These are phyloP conservation scores for Acanthopleura granulata DNA, from an alignment of 2,888 invertebrate species.

Conservation along the genomic window DNA sequence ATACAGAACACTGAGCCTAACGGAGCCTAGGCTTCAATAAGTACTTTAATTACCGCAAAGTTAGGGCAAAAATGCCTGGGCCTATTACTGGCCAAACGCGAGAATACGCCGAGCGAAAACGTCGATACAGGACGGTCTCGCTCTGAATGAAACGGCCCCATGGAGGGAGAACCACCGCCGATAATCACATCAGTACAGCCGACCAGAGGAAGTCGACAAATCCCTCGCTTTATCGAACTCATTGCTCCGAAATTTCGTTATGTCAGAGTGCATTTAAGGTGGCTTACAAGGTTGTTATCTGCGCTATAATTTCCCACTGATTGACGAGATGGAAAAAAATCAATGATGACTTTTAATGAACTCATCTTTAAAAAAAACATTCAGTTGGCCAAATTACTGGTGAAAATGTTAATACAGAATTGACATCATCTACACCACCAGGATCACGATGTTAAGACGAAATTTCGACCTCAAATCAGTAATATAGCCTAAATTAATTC, in stretches of 20 bases:
- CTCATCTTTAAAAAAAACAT: too few relatives aligned
- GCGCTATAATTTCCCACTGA: neutral
- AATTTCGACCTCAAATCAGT: too few relatives aligned
- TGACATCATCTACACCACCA: too few relatives aligned
- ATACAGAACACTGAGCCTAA: neutral
- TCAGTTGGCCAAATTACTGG: too few relatives aligned
- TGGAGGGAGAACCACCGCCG: neutral
- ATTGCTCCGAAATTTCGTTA: constrained; percentile 7
- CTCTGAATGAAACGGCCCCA: neutral
- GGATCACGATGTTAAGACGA: too few relatives aligned
- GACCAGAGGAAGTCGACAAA: neutral
- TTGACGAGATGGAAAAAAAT: neutral
- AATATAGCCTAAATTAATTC: too few relatives aligned
- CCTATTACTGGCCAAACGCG: neutral
- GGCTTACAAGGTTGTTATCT: neutral
- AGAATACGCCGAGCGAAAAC: neutral
- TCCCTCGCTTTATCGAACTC: neutral
- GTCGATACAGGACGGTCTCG: neutral
- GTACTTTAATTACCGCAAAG: constrained; percentile 1
- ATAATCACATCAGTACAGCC: neutral
- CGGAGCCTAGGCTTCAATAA: neutral
- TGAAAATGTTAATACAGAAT: too few relatives aligned
- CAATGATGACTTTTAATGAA: too few relatives aligned
- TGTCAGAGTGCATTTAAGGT: constrained; percentile 6
- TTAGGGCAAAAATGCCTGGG: neutral